Evolutionary conservation across 2,888 invertebrate genomes (phyloP), one percentile per base, ranked within the genome.

Genomic region (Acholoe squamosa): DNA sequence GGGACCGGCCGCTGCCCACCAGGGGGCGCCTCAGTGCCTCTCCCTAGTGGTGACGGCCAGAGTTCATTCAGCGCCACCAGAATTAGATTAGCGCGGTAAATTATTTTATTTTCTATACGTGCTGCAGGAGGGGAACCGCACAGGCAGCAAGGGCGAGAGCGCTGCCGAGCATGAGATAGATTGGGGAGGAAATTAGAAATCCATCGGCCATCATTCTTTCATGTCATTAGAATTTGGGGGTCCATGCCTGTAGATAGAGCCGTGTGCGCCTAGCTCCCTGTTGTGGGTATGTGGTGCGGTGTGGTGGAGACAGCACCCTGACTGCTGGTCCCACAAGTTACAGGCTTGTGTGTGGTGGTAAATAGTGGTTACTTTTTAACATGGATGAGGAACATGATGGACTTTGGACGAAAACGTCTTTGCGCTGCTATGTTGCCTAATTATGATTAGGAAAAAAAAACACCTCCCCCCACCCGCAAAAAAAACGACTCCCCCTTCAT

Each of bases 91-190:
- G n/a, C 54, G 28, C 86, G 56, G 86, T 86, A 86, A 86, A 86
- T 86, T 86, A 86, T 86, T 86, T 86, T 86, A 86, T 86, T 86
- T 84, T 86, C 86, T 86, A 86, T 56, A 86, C 56, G 86, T 86
- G 86, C 86, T 19, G 56, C 54, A 86, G 86, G 52, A 86, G 28
- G 43, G 43, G 43, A 43, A 10, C 43, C 3, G 43, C 43, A 43
- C 43, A 10, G 43, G 43, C 43, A 28, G n/a, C 19, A 28, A 54
- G 56, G 51, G 54, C 86, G 25, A 31, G 25, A 0, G 54, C 25
- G 19, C 86, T 54, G 56, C 86, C 52, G 86, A 86, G 86, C 86
- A 86, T 86, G 86, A 86, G 86, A 86, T 86, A 86, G 86, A 86
- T 86, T 86, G 56, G 31, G 86, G 86, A 86, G 86, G 86, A 86